phyloP scores from a whole-genome alignment of 2,113 vertebrate genomes.

The Pangasianodon gigas region DNA sequence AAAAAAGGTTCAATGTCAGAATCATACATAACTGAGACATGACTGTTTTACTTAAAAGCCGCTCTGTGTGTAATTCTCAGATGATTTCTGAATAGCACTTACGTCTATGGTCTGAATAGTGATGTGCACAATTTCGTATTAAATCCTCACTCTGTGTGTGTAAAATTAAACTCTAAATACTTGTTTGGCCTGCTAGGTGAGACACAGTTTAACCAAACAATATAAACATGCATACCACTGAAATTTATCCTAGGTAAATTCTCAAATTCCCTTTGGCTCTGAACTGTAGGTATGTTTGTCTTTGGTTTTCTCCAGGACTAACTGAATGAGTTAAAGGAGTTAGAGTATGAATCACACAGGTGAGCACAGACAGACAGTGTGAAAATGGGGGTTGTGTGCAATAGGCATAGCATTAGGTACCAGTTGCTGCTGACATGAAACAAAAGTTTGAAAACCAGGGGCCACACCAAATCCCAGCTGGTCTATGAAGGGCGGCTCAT shows the following conservation, averaged over 20 bases:
- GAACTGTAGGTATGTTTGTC: neutral
- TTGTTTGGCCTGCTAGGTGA: no score
- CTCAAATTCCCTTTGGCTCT: neutral
- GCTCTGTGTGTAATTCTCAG: no score
- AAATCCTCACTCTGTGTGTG: no score
- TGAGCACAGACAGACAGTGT: neutral
- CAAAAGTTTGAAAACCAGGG: constrained; percentile 90
- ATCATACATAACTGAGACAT: no score
- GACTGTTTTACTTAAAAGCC: no score
- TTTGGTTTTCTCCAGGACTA: constrained; percentile 60
- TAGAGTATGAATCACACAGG: constrained; percentile 12
- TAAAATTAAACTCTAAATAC: no score
- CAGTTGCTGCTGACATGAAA: constrained; percentile 82
- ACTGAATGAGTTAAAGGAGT: constrained; percentile 26
- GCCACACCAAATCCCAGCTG: constrained; percentile 82
- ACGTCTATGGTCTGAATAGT: no score
- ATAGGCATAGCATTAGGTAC: constrained; percentile 70
- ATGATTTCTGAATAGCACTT: no score
- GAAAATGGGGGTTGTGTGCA: neutral
- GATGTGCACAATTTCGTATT: no score
- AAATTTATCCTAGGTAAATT: neutral
- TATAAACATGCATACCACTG: neutral
- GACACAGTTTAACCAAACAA: no score
- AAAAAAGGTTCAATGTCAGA: no score
- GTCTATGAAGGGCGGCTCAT: constrained; percentile 81